phyloP scores from a whole-genome alignment of 2,888 invertebrate species.

The Drosophila merina region DNA sequence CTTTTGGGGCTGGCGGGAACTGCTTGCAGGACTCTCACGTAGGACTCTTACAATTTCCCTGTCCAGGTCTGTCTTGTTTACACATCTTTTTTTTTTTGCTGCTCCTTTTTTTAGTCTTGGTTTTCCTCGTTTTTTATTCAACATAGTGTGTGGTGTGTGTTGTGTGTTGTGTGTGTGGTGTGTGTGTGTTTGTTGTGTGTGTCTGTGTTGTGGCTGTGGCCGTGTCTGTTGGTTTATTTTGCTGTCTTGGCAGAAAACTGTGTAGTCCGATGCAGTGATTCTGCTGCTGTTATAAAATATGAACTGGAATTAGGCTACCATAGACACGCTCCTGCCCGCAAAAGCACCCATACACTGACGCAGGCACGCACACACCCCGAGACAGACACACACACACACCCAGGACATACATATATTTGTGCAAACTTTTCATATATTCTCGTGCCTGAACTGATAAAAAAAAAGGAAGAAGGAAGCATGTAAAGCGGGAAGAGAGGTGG shows the following conservation, averaged over 20 bases:
- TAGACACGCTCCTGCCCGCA: constrained; percentile 40
- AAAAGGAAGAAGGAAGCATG: constrained; percentile 28
- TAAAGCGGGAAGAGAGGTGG: constrained; percentile 38
- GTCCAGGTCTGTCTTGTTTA: constrained; percentile 44
- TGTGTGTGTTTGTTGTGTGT: not conserved
- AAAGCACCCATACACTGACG: constrained; percentile 33
- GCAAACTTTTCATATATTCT: constrained; percentile 65
- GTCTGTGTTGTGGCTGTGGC: constrained; percentile 6
- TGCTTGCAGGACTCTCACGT: constrained; percentile 27
- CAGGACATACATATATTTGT: constrained; percentile 49
- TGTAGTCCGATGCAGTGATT: constrained; percentile 73
- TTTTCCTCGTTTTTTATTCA: constrained; percentile 7
- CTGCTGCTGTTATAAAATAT: constrained; percentile 77
- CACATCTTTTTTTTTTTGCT: constrained; percentile 17
- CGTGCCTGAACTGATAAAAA: constrained; percentile 23
- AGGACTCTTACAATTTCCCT: constrained; percentile 16
- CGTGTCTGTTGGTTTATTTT: constrained; percentile 28
- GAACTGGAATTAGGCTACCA: constrained; percentile 66
- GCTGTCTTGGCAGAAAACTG: constrained; percentile 52
- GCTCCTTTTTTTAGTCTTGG: not conserved
- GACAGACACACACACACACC: constrained; percentile 6
- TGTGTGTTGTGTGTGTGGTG: constrained; percentile 5
- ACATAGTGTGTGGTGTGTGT: not conserved
- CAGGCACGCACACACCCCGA: constrained; percentile 16
- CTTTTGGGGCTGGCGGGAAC: constrained; percentile 12